Evolutionary conservation across 2,888 invertebrate genomes (phyloP), one percentile per base, ranked within the genome.

Genomic region (Agrotis exclamationis): DNA sequence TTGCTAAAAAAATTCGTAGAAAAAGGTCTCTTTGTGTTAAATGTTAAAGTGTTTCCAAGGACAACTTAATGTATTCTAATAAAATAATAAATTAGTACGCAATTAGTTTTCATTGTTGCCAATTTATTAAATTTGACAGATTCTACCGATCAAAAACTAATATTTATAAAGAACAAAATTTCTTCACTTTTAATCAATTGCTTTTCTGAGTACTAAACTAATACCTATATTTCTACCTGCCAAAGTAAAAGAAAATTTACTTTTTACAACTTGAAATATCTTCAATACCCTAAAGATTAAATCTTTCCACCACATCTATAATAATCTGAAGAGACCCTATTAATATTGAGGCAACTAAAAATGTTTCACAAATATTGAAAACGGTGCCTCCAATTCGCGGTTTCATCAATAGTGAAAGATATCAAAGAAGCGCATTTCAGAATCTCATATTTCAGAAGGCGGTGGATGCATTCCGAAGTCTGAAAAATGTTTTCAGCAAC

Each of bases 361-460:
- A 91, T 90, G 87, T 91, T 88, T 89, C 86, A 85, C 85, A 88
- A 89, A 90, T 90, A 92, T 91, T 88, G 86, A 82, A 87, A 85
- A 79, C 77, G 83, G 81, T 85, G 82, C 79, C 84, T 83, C 79
- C 83, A 79, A 79, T 84, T 80, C 85, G 89, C 85, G 85, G 85
- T 85, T 84, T 81, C 80, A 86, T 88, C 86, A 87, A 79, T 76
- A 74, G 77, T 54, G 75, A 76, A 70, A 59, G 82, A 69, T 84
- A 86, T 87, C 85, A 90, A 88, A 91, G 85, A 77, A 84, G 83
- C 85, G 85, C 81, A 84, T 86, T 87, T 85, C 84, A 83, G 87
- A 86, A 86, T 87, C 83, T 87, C 77, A 84, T 86, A 86, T 86
- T 85, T 85, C 73, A 78, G 78, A 68, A 73, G 68, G 74, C 54